phyloP scores from a whole-genome alignment of 2,888 invertebrate species.

The Cataglyphis rosenhaueri region DNA sequence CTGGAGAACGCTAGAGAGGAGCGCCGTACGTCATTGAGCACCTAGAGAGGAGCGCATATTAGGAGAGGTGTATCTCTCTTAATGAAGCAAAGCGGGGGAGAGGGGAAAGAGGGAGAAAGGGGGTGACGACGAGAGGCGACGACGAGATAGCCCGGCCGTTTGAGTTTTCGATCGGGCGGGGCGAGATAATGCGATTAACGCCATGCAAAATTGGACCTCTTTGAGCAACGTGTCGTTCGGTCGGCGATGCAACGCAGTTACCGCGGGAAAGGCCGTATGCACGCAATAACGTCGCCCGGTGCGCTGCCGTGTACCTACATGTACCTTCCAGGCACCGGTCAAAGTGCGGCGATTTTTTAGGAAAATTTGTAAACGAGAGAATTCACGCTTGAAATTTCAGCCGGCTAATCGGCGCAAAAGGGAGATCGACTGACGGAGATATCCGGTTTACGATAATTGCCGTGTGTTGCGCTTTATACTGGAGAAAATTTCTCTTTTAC shows the following conservation, averaged over 20 bases:
- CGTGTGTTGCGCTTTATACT: conserved; percentile 42
- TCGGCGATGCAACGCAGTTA: conserved; percentile 76
- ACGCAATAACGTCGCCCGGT: conserved; percentile 72
- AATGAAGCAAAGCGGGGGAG: conserved; percentile 58
- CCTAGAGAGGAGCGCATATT: background rate
- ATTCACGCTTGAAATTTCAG: conserved; percentile 63
- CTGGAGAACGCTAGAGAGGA: conserved; percentile 14
- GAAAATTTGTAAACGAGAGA: conserved; percentile 69
- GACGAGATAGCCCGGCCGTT: conserved; percentile 61
- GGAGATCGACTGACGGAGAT: conserved; percentile 48
- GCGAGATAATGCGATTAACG: conserved; percentile 78
- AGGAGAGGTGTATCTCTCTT: conserved; percentile 35
- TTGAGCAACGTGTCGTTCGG: conserved; percentile 79
- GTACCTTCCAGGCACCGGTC: conserved; percentile 48
- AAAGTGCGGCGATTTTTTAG: conserved; percentile 72
- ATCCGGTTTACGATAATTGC: conserved; percentile 57
- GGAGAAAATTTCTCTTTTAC: conserved; percentile 38
- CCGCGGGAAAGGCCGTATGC: conserved; percentile 71
- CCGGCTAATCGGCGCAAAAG: conserved; percentile 43
- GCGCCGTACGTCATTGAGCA: background rate
- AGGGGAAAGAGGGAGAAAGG: background rate
- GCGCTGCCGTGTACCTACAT: conserved; percentile 56
- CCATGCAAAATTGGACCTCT: conserved; percentile 80
- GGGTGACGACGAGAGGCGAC: conserved; percentile 49
- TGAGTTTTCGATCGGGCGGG: conserved; percentile 74